A percentile compares a stretch with the other conserved stretches of the same genome.
Evolutionary conservation across 2,113 vertebrate genomes (phyloP).

Genomic region (Vulpes vulpes): DNA sequence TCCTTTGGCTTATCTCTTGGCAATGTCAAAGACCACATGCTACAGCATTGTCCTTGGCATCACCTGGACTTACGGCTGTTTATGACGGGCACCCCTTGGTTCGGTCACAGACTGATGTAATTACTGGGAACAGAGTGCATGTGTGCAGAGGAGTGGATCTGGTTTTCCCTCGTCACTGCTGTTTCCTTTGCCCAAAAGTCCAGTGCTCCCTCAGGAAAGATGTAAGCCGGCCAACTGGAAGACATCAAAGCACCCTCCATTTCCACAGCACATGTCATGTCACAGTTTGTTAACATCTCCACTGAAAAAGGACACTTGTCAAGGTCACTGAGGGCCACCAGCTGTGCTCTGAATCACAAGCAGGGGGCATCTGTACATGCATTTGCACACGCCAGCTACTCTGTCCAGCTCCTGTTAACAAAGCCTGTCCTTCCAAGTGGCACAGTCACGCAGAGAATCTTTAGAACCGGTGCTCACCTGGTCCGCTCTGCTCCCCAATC

Average conservation of each 20-base stretch:
- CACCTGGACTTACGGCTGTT: rapidly evolving
- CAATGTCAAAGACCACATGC: neutral
- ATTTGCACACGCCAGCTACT: too few relatives aligned
- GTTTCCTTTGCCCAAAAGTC: neutral
- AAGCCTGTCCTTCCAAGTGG: neutral
- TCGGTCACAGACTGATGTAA: neutral
- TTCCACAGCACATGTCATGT: neutral
- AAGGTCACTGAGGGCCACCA: neutral
- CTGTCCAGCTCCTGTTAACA: neutral
- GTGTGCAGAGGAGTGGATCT: too few relatives aligned
- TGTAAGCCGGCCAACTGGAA: neutral
- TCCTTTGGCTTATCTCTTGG: neutral
- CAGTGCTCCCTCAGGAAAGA: neutral
- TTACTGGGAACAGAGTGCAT: neutral
- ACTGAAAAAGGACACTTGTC: neutral
- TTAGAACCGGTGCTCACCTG: neutral
- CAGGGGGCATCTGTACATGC: too few relatives aligned
- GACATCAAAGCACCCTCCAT: neutral
- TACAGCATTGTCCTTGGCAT: rapidly evolving
- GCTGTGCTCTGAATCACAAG: neutral
- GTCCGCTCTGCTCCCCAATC: neutral
- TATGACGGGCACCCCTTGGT: neutral
- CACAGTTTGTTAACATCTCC: neutral
- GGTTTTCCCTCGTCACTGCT: neutral
- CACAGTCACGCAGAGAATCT: neutral